Evolutionary conservation across 2,113 vertebrate genomes (phyloP).

Genomic region (Strigops habroptila): DNA sequence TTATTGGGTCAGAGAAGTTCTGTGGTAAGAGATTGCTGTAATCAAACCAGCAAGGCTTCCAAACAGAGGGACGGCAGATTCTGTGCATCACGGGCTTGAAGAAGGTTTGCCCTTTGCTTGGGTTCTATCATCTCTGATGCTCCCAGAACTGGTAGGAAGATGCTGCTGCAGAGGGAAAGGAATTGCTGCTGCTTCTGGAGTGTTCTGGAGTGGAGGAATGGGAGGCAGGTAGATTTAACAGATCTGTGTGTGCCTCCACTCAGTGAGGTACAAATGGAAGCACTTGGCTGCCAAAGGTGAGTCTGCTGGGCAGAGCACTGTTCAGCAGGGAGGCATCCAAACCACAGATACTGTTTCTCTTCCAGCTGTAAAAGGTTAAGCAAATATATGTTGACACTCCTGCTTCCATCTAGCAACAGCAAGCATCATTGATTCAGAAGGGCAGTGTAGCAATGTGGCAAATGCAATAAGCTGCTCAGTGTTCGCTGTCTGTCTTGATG

Average conservation of each 20-base stretch:
- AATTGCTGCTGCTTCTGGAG: rapidly evolving
- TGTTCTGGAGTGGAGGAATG: neutral
- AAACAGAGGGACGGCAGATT: neutral
- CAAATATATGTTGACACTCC: rapidly evolving
- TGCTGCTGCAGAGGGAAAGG: neutral
- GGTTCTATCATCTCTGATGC: neutral
- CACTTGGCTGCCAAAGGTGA: neutral
- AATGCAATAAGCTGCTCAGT: neutral
- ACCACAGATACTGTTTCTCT: rapidly evolving
- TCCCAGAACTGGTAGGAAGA: neutral
- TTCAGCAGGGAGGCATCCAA: neutral
- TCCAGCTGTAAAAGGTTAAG: neutral
- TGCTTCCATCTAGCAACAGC: neutral
- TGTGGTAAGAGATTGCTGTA: neutral
- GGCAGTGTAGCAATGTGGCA: neutral
- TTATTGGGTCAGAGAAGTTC: neutral
- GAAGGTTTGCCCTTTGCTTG: neutral
- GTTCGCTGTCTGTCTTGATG: neutral
- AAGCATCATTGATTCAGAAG: neutral
- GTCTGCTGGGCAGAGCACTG: neutral
- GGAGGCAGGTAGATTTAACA: neutral
- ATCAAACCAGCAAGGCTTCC: neutral
- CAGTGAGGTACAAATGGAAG: rapidly evolving
- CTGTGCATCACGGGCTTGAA: neutral
- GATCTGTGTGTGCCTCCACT: rapidly evolving